Percentiles rank a stretch among this genome's conserved stretches.
Conservation (phyloP, 2,797 vertebrate species). For the Oophaga sylvatica region DNA sequence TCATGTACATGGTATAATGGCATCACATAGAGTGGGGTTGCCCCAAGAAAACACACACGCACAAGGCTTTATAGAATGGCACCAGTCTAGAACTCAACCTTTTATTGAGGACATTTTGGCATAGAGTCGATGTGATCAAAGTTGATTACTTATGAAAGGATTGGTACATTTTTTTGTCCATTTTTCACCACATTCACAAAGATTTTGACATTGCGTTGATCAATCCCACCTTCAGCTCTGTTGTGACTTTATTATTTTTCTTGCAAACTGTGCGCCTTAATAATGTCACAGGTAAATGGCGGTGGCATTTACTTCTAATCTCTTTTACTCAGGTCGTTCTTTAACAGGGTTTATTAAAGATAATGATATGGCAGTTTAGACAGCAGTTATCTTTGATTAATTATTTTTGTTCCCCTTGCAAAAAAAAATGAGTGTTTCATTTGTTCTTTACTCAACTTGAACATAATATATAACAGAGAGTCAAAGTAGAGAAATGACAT, state of each 20-base stretch:
- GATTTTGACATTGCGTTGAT: background rate
- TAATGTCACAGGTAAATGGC: constrained; percentile 25
- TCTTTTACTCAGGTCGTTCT: constrained; percentile 11
- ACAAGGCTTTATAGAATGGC: too few relatives aligned
- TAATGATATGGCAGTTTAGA: constrained; percentile 40
- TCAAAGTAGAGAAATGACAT: constrained; percentile 13
- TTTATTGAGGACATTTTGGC: background rate
- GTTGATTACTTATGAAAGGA: background rate
- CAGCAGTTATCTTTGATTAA: constrained; percentile 35
- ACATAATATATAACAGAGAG: constrained; percentile 12
- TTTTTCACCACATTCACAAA: background rate
- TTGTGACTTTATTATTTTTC: constrained; percentile 10
- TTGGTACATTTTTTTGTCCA: background rate
- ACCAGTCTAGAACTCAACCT: too few relatives aligned
- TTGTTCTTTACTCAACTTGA: constrained; percentile 4
- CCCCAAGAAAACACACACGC: too few relatives aligned
- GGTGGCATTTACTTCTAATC: constrained; percentile 10
- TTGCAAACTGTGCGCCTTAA: background rate
- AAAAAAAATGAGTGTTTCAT: constrained; percentile 30
- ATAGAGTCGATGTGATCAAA: background rate
- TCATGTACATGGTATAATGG: too few relatives aligned
- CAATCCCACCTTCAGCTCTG: background rate
- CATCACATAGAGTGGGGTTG: too few relatives aligned
- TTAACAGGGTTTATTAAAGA: constrained; percentile 32
- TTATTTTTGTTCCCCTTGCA: constrained; percentile 18